Evolutionary conservation across 35 echinoderm and acorn worm genomes (phyloP), one percentile per base, ranked within the genome.

Genomic region (Lytechinus variegatus): DNA sequence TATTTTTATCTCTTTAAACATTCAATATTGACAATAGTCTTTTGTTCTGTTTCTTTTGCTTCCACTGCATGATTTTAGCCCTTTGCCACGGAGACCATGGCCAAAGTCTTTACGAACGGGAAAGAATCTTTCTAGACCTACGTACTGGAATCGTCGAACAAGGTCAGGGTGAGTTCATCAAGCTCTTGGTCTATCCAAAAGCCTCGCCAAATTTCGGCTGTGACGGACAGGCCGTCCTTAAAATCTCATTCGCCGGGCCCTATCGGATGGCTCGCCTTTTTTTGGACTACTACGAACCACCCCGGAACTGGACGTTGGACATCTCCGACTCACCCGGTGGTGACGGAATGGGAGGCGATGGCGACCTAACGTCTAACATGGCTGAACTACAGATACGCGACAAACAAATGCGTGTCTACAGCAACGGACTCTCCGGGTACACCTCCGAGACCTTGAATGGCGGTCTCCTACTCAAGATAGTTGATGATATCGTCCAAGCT

Each of bases 361-460:
- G 95, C 11, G 95, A 96, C 24, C 27, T 21, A 14, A 97, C 95
- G 14, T 92, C 96, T 4, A 97, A 98, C 91, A 98, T 97, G 87
- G 98, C 98, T n/a, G 98, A 99, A 86, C 96, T 97, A 27, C 98
- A 99, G 33, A 97, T 99, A 11, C 87, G 94, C 21, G 95, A 98
- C 51, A 52, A 95, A 5, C 98, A 99, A 58, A 98, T 99, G 97
- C 55, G 98, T 27, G 90, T 99, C 9, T 99, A 98, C 92, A 99
- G 98, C 54, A 99, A 99, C 86, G 86, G 94, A 3, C 89, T 99
- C 9, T 96, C 96, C 1, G 98, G 98, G 54, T 94, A 98, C 55
- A 95, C 96, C n/a, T 89, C 71, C 10, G 97, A 95, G 3, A 97
- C 98, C 27, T 96, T 99, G 8, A 98, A 99, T 58, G 98, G 98